Evolutionary conservation across 2,797 vertebrate genomes (phyloP), one percentile per base, ranked within the genome.

Genomic region (Hozukius guyotensis): DNA sequence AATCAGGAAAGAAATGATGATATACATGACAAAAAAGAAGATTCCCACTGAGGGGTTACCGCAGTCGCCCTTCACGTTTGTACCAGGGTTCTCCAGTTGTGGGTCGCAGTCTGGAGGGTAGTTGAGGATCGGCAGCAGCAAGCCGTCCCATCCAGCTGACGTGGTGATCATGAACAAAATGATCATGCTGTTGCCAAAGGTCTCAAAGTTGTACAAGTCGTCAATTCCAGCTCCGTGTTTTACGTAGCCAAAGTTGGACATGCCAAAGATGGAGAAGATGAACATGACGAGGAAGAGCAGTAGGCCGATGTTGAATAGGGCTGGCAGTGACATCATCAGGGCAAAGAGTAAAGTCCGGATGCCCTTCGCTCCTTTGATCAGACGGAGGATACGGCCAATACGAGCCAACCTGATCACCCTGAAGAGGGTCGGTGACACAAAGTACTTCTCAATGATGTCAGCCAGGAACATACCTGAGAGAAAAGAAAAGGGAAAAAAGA

Each of bases 151-250:
- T 2, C 99, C 99, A 0, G 97, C 99, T 0, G 99, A 99, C 0
- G 99, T 99, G 65, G 99, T 99, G 95, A 99, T 97, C 97, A 99
- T 99, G 86, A 99, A 99, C 82, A 99, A 91, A 95, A 99, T 99
- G 95, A 99, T 99, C 99, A 99, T 99, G 93, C 98, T 99, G 95
- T 99, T 99, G 85, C 99, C 99, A 64, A 99, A 99, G 0, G 99
- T 99, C 93, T 99, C 99, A n/a, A 99, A 99, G 89, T 99, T 99
- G 96, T 99, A 99, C 96, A 99, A 91, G 87, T 99, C 98, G 0
- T 99, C 98, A 1, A 99, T 99, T 64, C 99, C 99, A 0, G 96
- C 96, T 87, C 97, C 98, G 0, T 99, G 97, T 93, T 99, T 99
- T 63, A 99, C 99, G 0, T 99, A 99, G 60, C 98, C 98, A 57